Evolutionary conservation across 2,113 vertebrate genomes (phyloP), one percentile per base, ranked within the genome.

Genomic region (Triplophysa siluroides): DNA sequence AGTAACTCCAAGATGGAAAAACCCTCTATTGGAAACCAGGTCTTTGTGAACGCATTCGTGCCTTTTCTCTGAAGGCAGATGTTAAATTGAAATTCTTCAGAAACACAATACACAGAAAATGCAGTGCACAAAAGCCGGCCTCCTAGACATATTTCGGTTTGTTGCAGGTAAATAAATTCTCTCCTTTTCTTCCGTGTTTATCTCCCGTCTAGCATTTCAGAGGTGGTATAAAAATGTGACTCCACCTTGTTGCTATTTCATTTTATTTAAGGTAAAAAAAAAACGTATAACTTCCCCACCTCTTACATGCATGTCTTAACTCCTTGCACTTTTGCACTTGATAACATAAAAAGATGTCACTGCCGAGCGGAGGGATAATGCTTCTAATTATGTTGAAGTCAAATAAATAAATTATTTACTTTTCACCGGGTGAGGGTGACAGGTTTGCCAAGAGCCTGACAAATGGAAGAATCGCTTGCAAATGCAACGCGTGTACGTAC

Each of bases 331-430:
- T 86, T 91, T 91, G 88, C 88, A 92, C 90, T 86, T 90, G 89
- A 90, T 89, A 91, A 88, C 88, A 89, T 89, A 89, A 92, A 91
- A 91, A 89, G 84, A 85, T 90, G 91, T 93, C 91, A 92, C 83
- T 85, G 88, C 86, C 86, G 83, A 85, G 89, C 88, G 43, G 86
- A 23, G 58, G 56, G 24, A 88, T 90, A 91, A 91, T 87, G 88
- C 86, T 83, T 89, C 83, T 93, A 93, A 94, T 94, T 93, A 92
- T 89, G 92, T 89, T 91, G 91, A 92, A 93, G 88, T 90, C 85
- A 91, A 92, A 91, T 88, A 93, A 93, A 93, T 92, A 93, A 92
- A 93, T 92, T 85, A 89, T 89, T 81, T 86, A 87, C 87, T 86
- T 89, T 90, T 87, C 90, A 91, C 88, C 89, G 88, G 91, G 90